phyloP scores from a whole-genome alignment of 2,888 invertebrate species.

The Sabatieria punctata region DNA sequence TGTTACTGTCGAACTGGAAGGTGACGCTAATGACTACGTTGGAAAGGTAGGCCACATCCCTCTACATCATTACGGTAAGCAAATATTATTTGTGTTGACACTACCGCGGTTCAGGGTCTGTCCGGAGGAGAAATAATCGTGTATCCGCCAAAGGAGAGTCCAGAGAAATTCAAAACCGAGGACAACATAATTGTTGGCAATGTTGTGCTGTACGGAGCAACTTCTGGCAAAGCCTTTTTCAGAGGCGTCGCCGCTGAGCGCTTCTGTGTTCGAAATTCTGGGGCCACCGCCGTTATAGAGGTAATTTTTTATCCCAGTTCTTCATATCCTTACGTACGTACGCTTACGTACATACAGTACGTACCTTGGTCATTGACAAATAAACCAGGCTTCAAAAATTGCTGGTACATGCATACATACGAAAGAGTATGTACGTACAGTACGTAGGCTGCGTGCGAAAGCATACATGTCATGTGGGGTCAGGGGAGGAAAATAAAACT shows the following conservation, averaged over 20 bases:
- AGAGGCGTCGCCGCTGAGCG: constrained; percentile 90
- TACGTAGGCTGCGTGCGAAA: no score
- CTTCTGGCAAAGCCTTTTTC: constrained; percentile 65
- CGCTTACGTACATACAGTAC: no score
- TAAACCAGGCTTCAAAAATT: no score
- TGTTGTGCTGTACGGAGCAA: constrained; percentile 92
- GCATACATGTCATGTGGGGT: no score
- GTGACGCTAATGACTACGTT: constrained; percentile 96
- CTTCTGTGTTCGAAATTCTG: constrained; percentile 94
- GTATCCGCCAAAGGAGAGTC: constrained; percentile 66
- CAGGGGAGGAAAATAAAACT: no score
- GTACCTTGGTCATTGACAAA: no score
- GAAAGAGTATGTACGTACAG: no score
- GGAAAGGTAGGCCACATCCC: constrained; percentile 47
- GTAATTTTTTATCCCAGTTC: no score
- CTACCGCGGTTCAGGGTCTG: constrained; percentile 50
- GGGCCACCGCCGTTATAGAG: constrained; percentile 83
- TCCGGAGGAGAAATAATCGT: constrained; percentile 87
- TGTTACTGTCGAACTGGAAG: constrained; percentile 70
- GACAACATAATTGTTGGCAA: constrained; percentile 94
- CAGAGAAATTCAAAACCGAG: constrained; percentile 60
- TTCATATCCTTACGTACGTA: no score
- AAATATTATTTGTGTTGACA: neutral
- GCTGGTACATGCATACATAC: no score
- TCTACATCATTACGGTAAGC: neutral